These are phyloP conservation scores for Parnassius mnemosyne DNA, from an alignment of 2,888 invertebrate species.

Conservation along the genomic window DNA sequence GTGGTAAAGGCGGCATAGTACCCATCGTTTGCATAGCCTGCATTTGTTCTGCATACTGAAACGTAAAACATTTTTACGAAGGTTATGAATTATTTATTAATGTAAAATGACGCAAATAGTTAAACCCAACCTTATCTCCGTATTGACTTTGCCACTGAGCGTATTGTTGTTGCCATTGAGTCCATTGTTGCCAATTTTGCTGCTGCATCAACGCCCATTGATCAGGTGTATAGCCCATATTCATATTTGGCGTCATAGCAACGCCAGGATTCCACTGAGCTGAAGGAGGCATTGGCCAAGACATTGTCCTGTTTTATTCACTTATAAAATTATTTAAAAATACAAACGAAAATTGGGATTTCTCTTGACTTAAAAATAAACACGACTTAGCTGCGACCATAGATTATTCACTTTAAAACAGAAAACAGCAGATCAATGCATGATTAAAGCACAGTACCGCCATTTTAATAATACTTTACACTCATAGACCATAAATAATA, in stretches of 20 bases:
- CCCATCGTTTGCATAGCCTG: constrained; percentile 54
- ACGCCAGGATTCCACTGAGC: constrained; percentile 60
- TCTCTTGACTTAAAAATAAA: background rate
- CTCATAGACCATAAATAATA: too few relatives aligned
- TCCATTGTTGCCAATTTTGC: constrained; percentile 87
- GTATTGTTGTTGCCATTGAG: constrained; percentile 89
- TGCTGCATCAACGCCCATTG: constrained; percentile 86
- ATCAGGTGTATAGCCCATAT: constrained; percentile 79
- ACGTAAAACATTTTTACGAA: constrained; percentile 28
- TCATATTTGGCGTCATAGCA: constrained; percentile 53
- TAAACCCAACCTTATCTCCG: constrained; percentile 82
- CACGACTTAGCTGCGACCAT: constrained; percentile 1
- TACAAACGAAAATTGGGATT: background rate
- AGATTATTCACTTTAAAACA: background rate
- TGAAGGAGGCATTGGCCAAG: constrained; percentile 62
- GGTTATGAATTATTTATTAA: too few relatives aligned
- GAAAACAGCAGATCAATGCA: too few relatives aligned
- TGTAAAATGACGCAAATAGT: background rate
- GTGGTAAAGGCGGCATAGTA: constrained; percentile 49
- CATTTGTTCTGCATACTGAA: constrained; percentile 70
- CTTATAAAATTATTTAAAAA: background rate
- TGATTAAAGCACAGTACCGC: constrained; percentile 2
- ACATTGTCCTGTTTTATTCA: constrained; percentile 43
- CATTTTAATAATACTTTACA: constrained; percentile 6
- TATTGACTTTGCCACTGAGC: constrained; percentile 88